Evolutionary conservation across 2,797 vertebrate genomes (phyloP).

Genomic region (Cheirogaleus major): DNA sequence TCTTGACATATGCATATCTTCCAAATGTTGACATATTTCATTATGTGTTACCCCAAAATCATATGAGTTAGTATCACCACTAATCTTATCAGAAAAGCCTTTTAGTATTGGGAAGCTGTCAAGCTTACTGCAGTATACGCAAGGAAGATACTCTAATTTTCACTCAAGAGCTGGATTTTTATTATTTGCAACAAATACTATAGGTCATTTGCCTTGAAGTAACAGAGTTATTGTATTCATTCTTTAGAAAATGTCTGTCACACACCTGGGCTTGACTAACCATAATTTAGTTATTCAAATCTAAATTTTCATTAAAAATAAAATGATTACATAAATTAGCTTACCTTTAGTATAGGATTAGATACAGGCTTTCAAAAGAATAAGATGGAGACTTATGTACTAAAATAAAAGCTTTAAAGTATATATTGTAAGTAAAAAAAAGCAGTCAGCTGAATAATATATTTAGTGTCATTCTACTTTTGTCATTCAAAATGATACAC

Average conservation of each 20-base stretch:
- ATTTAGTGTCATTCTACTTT: not conserved
- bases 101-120: not conserved
- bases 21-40: not conserved
- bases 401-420: not conserved
- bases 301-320: not conserved
- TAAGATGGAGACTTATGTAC: rapidly evolving
- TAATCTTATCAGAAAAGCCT: not conserved
- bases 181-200: not conserved
- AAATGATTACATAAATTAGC: not conserved
- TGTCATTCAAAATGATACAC: not conserved
- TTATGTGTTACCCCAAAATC: not conserved
- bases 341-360: not conserved
- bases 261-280: not conserved
- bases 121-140: not conserved
- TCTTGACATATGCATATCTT: not conserved
- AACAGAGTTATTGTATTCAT: not conserved
- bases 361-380: not conserved
- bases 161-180: not conserved
- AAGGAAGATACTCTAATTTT: not conserved
- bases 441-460: not conserved
- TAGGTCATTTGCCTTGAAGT: not conserved
- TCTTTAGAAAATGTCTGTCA: not conserved
- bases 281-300: not conserved
- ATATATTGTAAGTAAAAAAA: not conserved
- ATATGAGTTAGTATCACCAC: not conserved